phyloP scores from a whole-genome alignment of 2,113 vertebrate species.

The Mirounga angustirostris region DNA sequence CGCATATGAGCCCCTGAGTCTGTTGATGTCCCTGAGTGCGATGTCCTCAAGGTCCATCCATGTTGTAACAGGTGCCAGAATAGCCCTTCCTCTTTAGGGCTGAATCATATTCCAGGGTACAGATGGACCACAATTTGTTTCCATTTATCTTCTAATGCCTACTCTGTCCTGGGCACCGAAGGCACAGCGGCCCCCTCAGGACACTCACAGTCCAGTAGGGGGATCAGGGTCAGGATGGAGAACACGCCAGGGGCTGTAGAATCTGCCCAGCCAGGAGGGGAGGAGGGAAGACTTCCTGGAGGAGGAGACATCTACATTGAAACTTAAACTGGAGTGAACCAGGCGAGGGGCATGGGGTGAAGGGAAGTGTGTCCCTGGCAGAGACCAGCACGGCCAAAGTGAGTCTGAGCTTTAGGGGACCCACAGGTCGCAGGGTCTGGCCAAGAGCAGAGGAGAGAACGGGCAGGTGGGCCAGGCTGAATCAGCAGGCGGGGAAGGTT shows the following conservation, averaged over 20 bases:
- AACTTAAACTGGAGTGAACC: fast-evolving
- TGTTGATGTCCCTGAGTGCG: not conserved
- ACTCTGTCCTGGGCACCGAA: not conserved
- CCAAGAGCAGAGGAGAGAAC: not conserved
- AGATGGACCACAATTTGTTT: not conserved
- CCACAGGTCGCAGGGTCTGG: not conserved
- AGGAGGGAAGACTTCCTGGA: not conserved
- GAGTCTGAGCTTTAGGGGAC: not conserved
- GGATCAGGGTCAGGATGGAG: not conserved
- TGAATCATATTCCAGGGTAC: not conserved
- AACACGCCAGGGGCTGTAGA: not conserved
- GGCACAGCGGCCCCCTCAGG: not conserved
- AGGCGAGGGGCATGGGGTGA: not conserved
- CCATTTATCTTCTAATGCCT: not conserved
- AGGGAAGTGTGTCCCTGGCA: not conserved
- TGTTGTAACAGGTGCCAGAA: not conserved
- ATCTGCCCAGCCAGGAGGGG: not conserved
- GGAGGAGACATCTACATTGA: not conserved
- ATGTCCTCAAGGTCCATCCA: not conserved
- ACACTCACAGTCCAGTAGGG: not conserved
- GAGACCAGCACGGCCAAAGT: not conserved
- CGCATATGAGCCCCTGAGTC: not conserved
- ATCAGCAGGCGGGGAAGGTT: not conserved
- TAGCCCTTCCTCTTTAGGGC: not conserved
- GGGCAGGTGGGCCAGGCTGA: not conserved